phyloP scores from a whole-genome alignment of 2,888 invertebrate species.

The Zygogramma bicolorata region DNA sequence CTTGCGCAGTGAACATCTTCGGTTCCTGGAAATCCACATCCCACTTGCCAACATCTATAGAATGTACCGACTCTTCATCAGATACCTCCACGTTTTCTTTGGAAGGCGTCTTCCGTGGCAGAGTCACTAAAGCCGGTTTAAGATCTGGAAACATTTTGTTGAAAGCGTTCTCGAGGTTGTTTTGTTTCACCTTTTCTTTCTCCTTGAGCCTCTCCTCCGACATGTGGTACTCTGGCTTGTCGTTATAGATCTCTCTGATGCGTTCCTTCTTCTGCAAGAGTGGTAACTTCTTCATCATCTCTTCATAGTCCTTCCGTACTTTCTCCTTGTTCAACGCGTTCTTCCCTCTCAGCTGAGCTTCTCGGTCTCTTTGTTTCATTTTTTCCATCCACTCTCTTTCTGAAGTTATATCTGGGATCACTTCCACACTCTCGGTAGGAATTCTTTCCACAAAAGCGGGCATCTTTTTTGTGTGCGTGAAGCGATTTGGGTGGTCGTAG shows the following conservation, averaged over 20 bases:
- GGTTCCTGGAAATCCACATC: slow-evolving; percentile 46
- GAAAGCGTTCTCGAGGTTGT: slow-evolving; percentile 69
- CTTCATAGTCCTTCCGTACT: slow-evolving; percentile 68
- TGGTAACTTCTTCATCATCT: slow-evolving; percentile 67
- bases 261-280: slow-evolving; percentile 63
- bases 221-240: slow-evolving; percentile 65
- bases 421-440: slow-evolving; percentile 55
- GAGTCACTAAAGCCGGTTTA: slow-evolving; percentile 57
- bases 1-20: slow-evolving; percentile 52
- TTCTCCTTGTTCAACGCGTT: slow-evolving; percentile 69
- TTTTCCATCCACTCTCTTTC: slow-evolving; percentile 56
- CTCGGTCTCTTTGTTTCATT: slow-evolving; percentile 57
- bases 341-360: slow-evolving; percentile 65
- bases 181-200: slow-evolving; percentile 65
- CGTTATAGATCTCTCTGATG: slow-evolving; percentile 56
- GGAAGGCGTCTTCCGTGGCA: slow-evolving; percentile 51
- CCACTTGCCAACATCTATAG: slow-evolving; percentile 47
- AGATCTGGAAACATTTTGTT: slow-evolving; percentile 62
- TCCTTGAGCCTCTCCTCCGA: slow-evolving; percentile 66
- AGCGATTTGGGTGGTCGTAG: slow-evolving; percentile 69
- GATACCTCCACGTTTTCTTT: slow-evolving; percentile 25
- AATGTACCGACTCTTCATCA: slow-evolving; percentile 25
- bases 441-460: slow-evolving; percentile 61
- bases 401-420: slow-evolving; percentile 52
- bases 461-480: slow-evolving; percentile 55